Evolutionary conservation across 1,140 invertebrate genomes (phyloP).

Genomic region (Thalassaphorura encarpata): DNA sequence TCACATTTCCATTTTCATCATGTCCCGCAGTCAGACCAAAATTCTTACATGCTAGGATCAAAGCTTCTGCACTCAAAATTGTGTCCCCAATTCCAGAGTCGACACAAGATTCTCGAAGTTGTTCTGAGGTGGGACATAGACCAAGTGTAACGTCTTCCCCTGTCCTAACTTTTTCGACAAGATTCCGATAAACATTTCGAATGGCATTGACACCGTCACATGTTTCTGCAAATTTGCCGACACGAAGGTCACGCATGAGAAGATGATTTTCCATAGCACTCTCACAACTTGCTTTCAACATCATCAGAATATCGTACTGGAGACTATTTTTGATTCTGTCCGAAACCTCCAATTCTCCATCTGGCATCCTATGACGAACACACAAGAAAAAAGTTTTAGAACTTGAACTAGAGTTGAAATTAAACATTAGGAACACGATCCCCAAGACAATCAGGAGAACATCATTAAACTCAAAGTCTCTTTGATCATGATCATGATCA

Average conservation of each 20-base stretch:
- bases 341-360: constrained; percentile 21
- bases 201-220: constrained; percentile 12
- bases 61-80: constrained; percentile 10
- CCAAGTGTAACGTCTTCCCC: constrained; percentile 14
- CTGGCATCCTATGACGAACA: constrained; percentile 16
- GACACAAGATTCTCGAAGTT: constrained; percentile 4
- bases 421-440: too few species aligned
- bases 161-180: constrained; percentile 9
- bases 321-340: constrained; percentile 14
- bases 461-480: too few species aligned
- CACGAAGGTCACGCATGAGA: constrained; percentile 19
- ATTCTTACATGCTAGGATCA: constrained; percentile 7
- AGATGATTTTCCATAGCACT: constrained; percentile 25
- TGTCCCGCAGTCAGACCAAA: neutral
- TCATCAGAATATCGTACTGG: constrained; percentile 16
- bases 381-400: too few species aligned
- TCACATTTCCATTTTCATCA: too few species aligned
- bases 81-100: constrained; percentile 9
- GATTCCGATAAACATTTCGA: constrained; percentile 17
- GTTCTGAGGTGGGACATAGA: neutral
- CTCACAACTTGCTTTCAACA: constrained; percentile 20
- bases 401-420: neutral
- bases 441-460: too few species aligned
- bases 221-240: constrained; percentile 22
- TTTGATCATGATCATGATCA: too few species aligned